Conservation (phyloP, 2,888 invertebrate species). For the Argyra leucocephala region DNA sequence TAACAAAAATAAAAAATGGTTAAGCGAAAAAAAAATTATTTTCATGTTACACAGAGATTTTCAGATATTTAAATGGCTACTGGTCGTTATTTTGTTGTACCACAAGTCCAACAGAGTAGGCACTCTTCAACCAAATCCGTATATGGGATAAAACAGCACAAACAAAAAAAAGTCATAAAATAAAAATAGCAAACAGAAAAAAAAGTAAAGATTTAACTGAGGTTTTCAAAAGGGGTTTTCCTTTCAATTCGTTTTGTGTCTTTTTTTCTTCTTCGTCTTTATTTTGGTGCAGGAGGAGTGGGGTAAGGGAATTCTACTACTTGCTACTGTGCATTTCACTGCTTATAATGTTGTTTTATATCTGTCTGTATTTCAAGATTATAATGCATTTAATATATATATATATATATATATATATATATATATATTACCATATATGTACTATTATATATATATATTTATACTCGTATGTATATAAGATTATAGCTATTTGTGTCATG, state of each 20-base stretch:
- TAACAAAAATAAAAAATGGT: background rate
- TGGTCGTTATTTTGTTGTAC: background rate
- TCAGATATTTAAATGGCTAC: constrained; percentile 6
- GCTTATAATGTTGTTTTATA: background rate
- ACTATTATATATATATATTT: background rate
- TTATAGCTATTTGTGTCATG: background rate
- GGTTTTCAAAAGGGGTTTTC: background rate
- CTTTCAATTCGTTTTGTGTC: background rate
- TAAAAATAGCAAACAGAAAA: background rate
- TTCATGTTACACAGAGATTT: constrained; percentile 6
- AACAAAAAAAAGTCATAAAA: no score
- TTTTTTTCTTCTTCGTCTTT: background rate
- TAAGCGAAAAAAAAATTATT: background rate
- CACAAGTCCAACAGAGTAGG: no score
- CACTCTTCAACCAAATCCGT: background rate
- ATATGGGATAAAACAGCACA: no score
- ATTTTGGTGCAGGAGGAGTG: background rate
- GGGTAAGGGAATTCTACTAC: background rate
- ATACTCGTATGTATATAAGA: background rate
- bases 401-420: background rate
- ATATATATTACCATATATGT: no score
- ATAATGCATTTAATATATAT: background rate
- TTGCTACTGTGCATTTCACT: constrained; percentile 3
- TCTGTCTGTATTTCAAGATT: background rate
- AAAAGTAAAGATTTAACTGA: background rate